phyloP scores from a whole-genome alignment of 2,797 vertebrate species.

The Enteromius unitaeniatus region DNA sequence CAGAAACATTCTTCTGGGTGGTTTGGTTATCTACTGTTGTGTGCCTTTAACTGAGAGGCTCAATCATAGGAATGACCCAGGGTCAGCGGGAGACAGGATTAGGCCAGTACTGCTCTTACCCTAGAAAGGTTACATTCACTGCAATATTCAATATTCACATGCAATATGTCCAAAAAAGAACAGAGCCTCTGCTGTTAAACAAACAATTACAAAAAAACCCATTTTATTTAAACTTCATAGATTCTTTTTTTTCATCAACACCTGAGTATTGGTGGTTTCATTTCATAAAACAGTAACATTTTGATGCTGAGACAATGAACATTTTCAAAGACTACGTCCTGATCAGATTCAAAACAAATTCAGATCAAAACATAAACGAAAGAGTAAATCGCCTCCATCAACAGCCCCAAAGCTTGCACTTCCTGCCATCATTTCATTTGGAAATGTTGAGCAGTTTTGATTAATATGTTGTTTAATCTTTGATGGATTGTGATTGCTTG shows the following conservation, averaged over 20 bases:
- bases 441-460: not conserved
- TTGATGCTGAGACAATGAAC: not conserved
- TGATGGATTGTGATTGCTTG: not conserved
- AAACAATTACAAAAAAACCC: too few species aligned
- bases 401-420: not conserved
- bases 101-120: not conserved
- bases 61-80: not conserved
- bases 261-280: too few species aligned
- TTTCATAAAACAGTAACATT: not conserved
- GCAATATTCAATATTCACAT: too few species aligned
- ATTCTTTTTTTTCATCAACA: not conserved
- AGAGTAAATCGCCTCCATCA: not conserved
- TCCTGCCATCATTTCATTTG: not conserved
- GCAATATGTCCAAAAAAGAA: not conserved
- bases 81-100: not conserved
- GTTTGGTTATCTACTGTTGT: not conserved
- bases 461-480: not conserved
- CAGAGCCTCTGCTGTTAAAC: not conserved
- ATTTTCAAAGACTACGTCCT: not conserved
- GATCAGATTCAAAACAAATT: not conserved
- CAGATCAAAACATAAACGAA: not conserved
- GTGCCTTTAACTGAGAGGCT: not conserved
- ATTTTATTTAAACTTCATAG: not conserved
- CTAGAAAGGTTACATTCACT: not conserved
- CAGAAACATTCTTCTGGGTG: not conserved